Base-by-base conservation (phyloP, 1,140 invertebrate species). In the Diorhabda sublineata region DNA sequence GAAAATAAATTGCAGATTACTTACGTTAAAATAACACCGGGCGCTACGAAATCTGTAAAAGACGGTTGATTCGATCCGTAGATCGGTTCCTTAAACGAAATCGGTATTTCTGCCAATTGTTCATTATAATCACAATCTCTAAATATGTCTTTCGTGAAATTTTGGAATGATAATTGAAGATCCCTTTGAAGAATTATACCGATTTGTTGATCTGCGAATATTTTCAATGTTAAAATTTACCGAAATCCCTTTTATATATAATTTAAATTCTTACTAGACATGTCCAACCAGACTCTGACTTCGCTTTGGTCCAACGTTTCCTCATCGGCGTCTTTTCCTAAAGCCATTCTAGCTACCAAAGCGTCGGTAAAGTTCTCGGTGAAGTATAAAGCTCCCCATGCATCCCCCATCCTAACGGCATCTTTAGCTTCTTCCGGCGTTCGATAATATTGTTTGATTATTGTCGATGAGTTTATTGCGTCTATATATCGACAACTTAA, bases 11-110 rank as follows among this genome's bases (percentile, higher is more conserved):
- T 26, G 26, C 26, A 26, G 26, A 26, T 7, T 64, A 76, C 87
- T 88, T 82, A 94, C 92, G 91, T 96, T 71, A 97, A 82, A 74
- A 97, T 95, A 58, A 98, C 89, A 71, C 96, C 95, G 26, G 95
- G 95, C 3, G 95, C 95, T 74, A 96, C 95, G 78, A 98, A 98
- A 79, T 97, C 93, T 0, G 94, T 96, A 77, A 97, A 97, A 74
- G 92, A 94, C 1, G 94, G 93, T 69, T 91, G 84, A 59, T 83
- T 80, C n/a, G 88, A 85, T 26, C 95, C 96, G 80, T 96, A 98
- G 61, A 98, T 88, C 3, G 96, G 95, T n/a, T 88, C 81, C 74
- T 88, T 84, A 75, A 94, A 91, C 84, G 93, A 82, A 58, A 94
- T 82, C 1, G 93, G 93, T 66, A 94, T 87, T 44, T 86, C 85